Percentiles rank a stretch among this genome's conserved stretches.
These are phyloP conservation scores for Melieria crassipennis DNA, from an alignment of 2,888 invertebrate genomes.

Conservation along the genomic window DNA sequence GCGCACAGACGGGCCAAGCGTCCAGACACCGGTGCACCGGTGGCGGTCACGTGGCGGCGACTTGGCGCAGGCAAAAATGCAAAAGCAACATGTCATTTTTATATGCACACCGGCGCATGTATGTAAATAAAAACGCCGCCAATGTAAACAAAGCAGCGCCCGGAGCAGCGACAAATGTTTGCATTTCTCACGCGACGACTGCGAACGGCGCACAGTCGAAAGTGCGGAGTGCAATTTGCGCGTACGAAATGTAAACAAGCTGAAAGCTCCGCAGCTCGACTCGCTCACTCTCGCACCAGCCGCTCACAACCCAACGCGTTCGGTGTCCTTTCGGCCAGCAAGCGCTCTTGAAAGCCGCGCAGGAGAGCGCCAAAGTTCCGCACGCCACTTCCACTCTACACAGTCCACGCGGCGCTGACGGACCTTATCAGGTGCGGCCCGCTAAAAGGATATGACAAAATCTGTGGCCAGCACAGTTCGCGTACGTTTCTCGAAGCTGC, in stretches of 20 bases:
- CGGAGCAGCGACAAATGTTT: not conserved
- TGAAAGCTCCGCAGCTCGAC: conserved; percentile 4
- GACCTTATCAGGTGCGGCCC: conserved; percentile 22
- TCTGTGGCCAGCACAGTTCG: conserved; percentile 55
- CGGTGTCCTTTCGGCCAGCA: not conserved
- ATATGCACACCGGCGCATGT: not conserved
- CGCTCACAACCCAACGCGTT: too few species aligned
- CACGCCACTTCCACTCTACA: conserved; percentile 42
- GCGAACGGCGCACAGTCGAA: not conserved
- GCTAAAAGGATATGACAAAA: conserved; percentile 38
- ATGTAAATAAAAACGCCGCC: conserved; percentile 3
- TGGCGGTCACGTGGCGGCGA: not conserved
- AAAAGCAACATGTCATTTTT: conserved; percentile 22
- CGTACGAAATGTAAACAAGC: conserved; percentile 14
- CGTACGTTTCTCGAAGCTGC: conserved; percentile 58
- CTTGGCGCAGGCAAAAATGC: not conserved
- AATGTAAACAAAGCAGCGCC: not conserved
- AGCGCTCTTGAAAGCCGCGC: conserved; percentile 3
- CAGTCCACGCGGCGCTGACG: conserved; percentile 24
- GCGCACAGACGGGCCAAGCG: too few species aligned
- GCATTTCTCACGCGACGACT: not conserved
- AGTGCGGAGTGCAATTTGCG: not conserved
- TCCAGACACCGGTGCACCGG: not conserved
- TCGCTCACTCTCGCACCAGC: not conserved
- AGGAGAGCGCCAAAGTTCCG: not conserved